Conservation (phyloP, 2,888 invertebrate species). For the Cephus sareptanus region DNA sequence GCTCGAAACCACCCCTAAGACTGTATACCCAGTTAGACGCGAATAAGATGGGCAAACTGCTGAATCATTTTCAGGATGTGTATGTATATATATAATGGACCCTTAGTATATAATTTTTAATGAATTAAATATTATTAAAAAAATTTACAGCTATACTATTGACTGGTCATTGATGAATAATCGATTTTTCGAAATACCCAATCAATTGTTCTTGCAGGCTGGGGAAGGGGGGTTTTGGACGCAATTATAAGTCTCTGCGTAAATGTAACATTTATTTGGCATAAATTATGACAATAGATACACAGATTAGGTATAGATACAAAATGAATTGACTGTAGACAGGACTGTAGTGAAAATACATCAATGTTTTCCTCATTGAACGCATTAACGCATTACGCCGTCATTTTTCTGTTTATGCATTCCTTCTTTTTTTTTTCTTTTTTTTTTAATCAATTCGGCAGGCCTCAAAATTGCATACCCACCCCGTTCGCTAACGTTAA, state of each 20-base stretch:
- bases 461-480: not conserved
- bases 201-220: not conserved
- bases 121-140: not conserved
- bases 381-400: not conserved
- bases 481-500: not conserved
- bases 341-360: slow-evolving; percentile 65
- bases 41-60: not conserved
- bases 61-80: not conserved
- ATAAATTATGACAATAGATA: slow-evolving; percentile 65
- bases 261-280: slow-evolving; percentile 66
- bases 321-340: slow-evolving; percentile 66
- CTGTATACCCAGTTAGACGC: not conserved
- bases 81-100: no score
- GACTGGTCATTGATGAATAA: not conserved
- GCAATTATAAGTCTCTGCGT: slow-evolving; percentile 42
- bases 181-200: not conserved
- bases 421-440: not conserved
- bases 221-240: not conserved
- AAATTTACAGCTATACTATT: not conserved
- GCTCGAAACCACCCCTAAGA: not conserved
- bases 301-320: slow-evolving; percentile 63
- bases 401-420: not conserved
- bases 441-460: no score
- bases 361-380: slow-evolving; percentile 49
- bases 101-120: not conserved